Evolutionary conservation across 2,797 vertebrate genomes (phyloP).

Genomic region (Heliangelus exortis): DNA sequence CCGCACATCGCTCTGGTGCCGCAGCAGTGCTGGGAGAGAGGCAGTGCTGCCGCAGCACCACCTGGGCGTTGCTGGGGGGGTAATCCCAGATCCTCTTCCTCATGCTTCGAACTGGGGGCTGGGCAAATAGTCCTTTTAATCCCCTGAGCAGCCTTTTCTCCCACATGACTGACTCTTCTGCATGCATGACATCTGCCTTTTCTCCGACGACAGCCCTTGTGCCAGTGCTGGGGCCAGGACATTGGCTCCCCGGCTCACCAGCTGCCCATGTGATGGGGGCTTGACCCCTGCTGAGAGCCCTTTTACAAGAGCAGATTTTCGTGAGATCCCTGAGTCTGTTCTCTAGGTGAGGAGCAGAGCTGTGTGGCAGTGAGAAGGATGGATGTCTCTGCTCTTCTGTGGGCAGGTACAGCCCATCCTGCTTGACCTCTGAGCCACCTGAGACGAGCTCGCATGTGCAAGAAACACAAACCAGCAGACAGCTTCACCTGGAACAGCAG

Average conservation of each 20-base stretch:
- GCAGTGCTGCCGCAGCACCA: accelerated
- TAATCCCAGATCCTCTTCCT: not conserved
- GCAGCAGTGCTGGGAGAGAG: not conserved
- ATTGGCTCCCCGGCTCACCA: not conserved
- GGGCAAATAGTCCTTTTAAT: slow-evolving; percentile 28
- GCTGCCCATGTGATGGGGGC: accelerated
- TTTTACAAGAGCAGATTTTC: not conserved
- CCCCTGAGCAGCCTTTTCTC: slow-evolving; percentile 15
- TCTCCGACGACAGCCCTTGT: not conserved
- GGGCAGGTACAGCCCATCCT: not conserved
- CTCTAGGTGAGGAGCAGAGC: not conserved
- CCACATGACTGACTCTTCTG: slow-evolving; percentile 61
- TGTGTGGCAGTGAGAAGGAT: accelerated
- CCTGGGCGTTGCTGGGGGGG: not conserved
- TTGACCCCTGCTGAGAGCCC: not conserved
- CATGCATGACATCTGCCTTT: not conserved
- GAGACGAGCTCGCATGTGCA: not conserved
- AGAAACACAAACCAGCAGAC: accelerated
- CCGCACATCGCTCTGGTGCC: accelerated
- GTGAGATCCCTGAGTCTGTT: accelerated
- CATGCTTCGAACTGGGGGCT: not conserved
- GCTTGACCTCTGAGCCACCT: accelerated
- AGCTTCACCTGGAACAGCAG: accelerated
- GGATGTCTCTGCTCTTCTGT: not conserved
- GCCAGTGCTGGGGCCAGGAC: not conserved